Percentiles rank a stretch among this genome's conserved stretches.
Conservation (phyloP, 2,113 vertebrate species). For the Dunckerocampus dactyliophorus region DNA sequence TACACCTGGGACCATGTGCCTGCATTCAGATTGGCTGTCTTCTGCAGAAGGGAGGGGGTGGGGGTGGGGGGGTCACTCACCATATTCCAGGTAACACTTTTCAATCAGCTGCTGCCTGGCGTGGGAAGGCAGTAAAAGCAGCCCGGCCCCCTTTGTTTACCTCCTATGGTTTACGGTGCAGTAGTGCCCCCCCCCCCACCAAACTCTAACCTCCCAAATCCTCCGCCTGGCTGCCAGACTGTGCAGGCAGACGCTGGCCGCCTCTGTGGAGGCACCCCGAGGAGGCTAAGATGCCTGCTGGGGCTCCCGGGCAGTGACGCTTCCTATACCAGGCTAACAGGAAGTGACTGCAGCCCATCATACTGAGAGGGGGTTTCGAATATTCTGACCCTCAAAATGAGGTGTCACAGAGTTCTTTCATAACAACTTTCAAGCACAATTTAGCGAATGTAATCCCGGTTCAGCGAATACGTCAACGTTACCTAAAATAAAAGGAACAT, state of each 20-base stretch:
- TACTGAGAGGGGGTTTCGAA: too few relatives aligned
- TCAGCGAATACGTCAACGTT: too few relatives aligned
- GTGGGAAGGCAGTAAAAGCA: slow-evolving; percentile 73
- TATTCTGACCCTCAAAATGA: too few relatives aligned
- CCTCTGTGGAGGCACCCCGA: slow-evolving; percentile 11
- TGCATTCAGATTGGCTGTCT: slow-evolving; percentile 62
- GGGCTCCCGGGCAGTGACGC: not conserved
- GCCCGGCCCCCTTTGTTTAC: slow-evolving; percentile 64
- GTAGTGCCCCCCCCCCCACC: not conserved
- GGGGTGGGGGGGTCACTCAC: not conserved
- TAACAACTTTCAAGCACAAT: too few relatives aligned
- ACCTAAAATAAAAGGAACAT: too few relatives aligned
- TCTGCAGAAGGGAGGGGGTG: slow-evolving; percentile 19
- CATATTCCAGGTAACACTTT: slow-evolving; percentile 71
- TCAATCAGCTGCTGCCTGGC: slow-evolving; percentile 62
- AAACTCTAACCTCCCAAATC: not conserved
- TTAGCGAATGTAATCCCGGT: too few relatives aligned
- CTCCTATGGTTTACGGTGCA: slow-evolving; percentile 59
- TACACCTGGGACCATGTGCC: slow-evolving; percentile 70
- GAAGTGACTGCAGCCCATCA: slow-evolving; percentile 5
- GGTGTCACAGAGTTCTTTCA: too few relatives aligned
- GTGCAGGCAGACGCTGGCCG: slow-evolving; percentile 35
- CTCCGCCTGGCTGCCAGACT: slow-evolving; percentile 32
- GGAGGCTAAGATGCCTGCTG: slow-evolving; percentile 1
- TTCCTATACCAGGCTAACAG: slow-evolving; percentile 20